A percentile compares a stretch with the other conserved stretches of the same genome.
These are phyloP conservation scores for Parasteatoda lunata DNA, from an alignment of 2,888 invertebrate species.

Conservation along the genomic window DNA sequence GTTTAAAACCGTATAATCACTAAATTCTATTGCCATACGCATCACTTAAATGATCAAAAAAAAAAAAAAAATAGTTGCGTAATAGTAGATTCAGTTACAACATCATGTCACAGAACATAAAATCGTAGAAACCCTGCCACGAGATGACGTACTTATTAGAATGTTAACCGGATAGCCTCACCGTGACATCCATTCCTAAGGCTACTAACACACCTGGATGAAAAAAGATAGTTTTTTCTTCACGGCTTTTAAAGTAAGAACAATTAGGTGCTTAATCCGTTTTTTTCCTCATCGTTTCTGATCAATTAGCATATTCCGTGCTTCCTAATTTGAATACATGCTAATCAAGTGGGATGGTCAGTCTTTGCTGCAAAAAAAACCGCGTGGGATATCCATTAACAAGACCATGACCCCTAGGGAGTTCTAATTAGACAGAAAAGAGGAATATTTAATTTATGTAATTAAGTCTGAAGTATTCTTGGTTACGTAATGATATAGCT, in stretches of 20 bases:
- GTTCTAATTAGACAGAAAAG: neutral
- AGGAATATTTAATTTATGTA: neutral
- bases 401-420: neutral
- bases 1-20: too few relatives aligned
- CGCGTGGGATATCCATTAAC: neutral
- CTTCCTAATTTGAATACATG: neutral
- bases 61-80: too few relatives aligned
- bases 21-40: too few relatives aligned
- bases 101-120: conserved; percentile 2
- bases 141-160: conserved; percentile 14
- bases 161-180: neutral
- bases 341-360: conserved; percentile 2
- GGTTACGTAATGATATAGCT: neutral
- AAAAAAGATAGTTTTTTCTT: too few relatives aligned
- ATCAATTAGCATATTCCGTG: neutral
- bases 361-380: neutral
- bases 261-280: too few relatives aligned
- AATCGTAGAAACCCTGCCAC: conserved; percentile 13
- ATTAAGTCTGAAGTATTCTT: neutral
- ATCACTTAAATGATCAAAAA: too few relatives aligned
- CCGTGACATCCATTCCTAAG: conserved; percentile 34
- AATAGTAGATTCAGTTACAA: neutral
- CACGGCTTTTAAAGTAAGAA: too few relatives aligned
- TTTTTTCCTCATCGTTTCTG: too few relatives aligned
- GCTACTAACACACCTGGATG: conserved; percentile 12